These are phyloP conservation scores for Papilio glaucus DNA, from an alignment of 1,140 invertebrate genomes.

Conservation along the genomic window DNA sequence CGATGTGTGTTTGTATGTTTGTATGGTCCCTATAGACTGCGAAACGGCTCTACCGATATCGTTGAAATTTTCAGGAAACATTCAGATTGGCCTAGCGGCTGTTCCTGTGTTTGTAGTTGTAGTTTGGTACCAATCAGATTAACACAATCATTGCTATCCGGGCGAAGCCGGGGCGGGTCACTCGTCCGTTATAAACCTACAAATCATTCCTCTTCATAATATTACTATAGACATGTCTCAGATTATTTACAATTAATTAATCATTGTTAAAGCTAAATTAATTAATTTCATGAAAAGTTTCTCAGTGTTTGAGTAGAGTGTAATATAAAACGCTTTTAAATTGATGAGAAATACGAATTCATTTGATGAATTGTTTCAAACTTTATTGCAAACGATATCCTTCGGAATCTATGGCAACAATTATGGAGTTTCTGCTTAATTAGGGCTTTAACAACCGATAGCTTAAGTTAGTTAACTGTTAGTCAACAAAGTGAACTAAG, in stretches of 20 bases:
- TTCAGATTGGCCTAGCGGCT: no score
- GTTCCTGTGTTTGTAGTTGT: no score
- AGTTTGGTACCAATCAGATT: no score
- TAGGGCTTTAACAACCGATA: not conserved
- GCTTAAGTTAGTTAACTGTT: no score
- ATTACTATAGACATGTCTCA: not conserved
- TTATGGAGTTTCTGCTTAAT: slow-evolving; percentile 6
- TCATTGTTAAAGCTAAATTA: not conserved
- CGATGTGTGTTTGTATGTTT: no score
- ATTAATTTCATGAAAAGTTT: slow-evolving; percentile 24
- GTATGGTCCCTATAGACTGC: no score
- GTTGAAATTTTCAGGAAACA: no score
- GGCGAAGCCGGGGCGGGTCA: no score
- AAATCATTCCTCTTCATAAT: no score
- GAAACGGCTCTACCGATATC: no score
- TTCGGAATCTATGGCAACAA: slow-evolving; percentile 5
- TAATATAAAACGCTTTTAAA: slow-evolving; percentile 29
- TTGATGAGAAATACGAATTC: slow-evolving; percentile 24
- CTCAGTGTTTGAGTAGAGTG: not conserved
- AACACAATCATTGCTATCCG: no score
- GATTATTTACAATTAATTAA: slow-evolving; percentile 12
- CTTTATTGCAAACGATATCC: slow-evolving; percentile 22
- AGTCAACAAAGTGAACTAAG: not conserved
- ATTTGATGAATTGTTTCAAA: slow-evolving; percentile 23
- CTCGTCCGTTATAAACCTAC: no score